phyloP scores from a whole-genome alignment of 23 tunicate species.

The Phallusia fumigata region DNA sequence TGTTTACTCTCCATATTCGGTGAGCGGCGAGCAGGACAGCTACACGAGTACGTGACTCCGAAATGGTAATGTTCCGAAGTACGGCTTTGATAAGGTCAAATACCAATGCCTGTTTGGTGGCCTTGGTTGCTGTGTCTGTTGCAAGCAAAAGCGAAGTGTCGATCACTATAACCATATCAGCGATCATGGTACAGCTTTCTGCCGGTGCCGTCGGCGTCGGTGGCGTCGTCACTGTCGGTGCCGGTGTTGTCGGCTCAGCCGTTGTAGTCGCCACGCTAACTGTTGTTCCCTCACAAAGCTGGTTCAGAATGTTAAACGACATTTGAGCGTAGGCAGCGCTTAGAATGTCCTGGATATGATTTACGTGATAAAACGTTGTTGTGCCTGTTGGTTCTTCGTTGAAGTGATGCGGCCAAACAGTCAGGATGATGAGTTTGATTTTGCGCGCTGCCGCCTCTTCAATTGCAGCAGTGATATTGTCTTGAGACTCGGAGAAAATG shows the following conservation, averaged over 20 bases:
- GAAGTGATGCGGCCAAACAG: neutral
- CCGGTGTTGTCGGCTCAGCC: neutral
- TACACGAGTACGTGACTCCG: conserved; percentile 20
- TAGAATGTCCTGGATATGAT: conserved; percentile 20
- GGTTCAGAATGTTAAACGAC: conserved; percentile 20
- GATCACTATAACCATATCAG: conserved; percentile 49
- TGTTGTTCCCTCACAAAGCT: conserved; percentile 33
- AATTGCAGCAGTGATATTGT: conserved; percentile 7
- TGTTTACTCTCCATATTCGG: conserved; percentile 26
- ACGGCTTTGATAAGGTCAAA: neutral
- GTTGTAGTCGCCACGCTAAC: neutral
- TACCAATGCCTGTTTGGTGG: neutral
- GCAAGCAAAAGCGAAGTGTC: conserved; percentile 28
- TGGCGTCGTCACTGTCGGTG: conserved; percentile 14
- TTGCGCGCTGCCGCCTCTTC: neutral
- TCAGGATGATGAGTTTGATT: conserved; percentile 17
- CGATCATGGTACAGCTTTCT: conserved; percentile 55
- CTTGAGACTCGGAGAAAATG: conserved; percentile 23
- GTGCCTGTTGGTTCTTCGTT: neutral
- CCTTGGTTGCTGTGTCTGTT: neutral
- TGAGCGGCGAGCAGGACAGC: conserved; percentile 32
- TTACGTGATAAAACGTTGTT: conserved; percentile 1
- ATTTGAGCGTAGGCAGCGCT: neutral
- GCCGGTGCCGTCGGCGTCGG: conserved; percentile 19
- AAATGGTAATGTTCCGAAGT: conserved; percentile 19